A percentile compares a stretch with the other conserved stretches of the same genome.
Evolutionary conservation across 1,140 invertebrate genomes (phyloP).

Genomic region (Drosophila nigromelanica): DNA sequence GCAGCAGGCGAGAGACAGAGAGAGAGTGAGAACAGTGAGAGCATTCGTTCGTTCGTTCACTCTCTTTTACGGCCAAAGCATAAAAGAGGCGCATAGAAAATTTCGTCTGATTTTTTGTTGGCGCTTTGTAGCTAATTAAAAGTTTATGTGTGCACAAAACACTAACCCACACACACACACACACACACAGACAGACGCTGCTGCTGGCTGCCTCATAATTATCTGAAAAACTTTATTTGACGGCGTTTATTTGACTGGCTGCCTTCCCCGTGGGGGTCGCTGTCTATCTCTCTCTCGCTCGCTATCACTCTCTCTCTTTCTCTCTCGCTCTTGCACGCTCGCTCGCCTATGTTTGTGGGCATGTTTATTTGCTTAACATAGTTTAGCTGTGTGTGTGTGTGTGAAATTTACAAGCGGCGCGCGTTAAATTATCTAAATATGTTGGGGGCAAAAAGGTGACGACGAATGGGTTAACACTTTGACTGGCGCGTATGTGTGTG

Average conservation of each 20-base stretch:
- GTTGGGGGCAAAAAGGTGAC: slow-evolving; percentile 77
- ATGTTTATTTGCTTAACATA: slow-evolving; percentile 79
- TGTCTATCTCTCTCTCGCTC: slow-evolving; percentile 2
- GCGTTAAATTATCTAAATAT: slow-evolving; percentile 82
- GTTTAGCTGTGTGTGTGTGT: slow-evolving; percentile 68
- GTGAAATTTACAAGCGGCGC: slow-evolving; percentile 76
- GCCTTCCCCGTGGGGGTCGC: slow-evolving; percentile 40
- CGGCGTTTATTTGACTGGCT: slow-evolving; percentile 77
- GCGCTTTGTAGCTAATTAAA: slow-evolving; percentile 80
- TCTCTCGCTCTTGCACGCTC: not conserved
- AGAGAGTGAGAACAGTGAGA: slow-evolving; percentile 1
- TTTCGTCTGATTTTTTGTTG: slow-evolving; percentile 68
- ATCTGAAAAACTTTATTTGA: slow-evolving; percentile 77
- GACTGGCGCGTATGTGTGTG: slow-evolving; percentile 24
- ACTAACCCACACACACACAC: slow-evolving; percentile 22
- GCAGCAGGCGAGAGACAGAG: not conserved
- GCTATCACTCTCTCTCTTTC: not conserved
- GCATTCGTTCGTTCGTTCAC: not conserved
- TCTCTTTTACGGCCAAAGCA: not conserved
- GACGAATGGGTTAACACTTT: slow-evolving; percentile 79
- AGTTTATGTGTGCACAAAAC: slow-evolving; percentile 58
- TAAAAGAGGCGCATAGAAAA: slow-evolving; percentile 41
- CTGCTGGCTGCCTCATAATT: slow-evolving; percentile 64
- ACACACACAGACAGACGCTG: slow-evolving; percentile 10
- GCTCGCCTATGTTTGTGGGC: slow-evolving; percentile 14